Evolutionary conservation across 1,140 invertebrate species (phyloP).

Genomic region (Vollenhovia emeryi): DNA sequence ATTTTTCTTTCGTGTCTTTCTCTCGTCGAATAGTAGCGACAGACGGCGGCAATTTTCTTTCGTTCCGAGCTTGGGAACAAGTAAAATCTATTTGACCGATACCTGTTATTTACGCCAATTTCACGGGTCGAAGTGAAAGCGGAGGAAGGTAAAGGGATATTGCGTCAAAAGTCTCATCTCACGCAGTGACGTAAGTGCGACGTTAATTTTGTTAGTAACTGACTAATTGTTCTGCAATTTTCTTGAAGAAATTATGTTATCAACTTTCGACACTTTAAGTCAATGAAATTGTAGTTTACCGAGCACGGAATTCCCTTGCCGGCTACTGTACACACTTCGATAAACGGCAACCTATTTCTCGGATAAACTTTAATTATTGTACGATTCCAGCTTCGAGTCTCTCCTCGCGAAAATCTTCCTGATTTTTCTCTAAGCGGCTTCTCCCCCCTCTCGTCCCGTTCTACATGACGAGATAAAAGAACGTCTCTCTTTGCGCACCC

Average conservation of each 20-base stretch:
- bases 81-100: background rate
- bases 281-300: constrained; percentile 1
- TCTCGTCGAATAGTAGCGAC: constrained; percentile 2
- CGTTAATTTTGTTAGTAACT: constrained; percentile 2
- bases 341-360: constrained; percentile 22
- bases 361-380: constrained; percentile 40
- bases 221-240: constrained; percentile 22
- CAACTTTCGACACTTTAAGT: constrained; percentile 31
- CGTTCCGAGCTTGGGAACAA: background rate
- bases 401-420: background rate
- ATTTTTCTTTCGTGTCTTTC: constrained; percentile 23
- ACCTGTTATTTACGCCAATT: background rate
- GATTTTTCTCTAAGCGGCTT: background rate
- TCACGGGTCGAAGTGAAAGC: background rate
- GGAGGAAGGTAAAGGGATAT: background rate
- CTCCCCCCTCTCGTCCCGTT: background rate
- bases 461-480: background rate
- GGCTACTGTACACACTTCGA: background rate
- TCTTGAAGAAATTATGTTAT: constrained; percentile 32
- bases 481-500: background rate
- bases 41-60: constrained; percentile 9
- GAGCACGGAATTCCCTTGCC: constrained; percentile 6
- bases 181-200: background rate
- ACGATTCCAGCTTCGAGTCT: background rate
- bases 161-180: background rate